These are phyloP conservation scores for Caenorhabditis tropicalis DNA, from an alignment of 1,140 invertebrate species.

Conservation along the genomic window DNA sequence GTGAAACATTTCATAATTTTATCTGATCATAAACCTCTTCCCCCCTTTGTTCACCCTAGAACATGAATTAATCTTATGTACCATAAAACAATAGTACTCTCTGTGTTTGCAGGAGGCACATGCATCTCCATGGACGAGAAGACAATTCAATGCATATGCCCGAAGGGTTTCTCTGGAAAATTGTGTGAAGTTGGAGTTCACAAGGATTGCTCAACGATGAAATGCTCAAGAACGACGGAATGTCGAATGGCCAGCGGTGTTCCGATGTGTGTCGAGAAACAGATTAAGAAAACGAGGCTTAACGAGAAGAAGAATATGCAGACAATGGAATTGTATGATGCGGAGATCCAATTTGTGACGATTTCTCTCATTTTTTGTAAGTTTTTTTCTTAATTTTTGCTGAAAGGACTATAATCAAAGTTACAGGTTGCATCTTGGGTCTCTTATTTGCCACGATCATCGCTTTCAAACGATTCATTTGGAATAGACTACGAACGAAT, in stretches of 20 bases:
- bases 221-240: neutral
- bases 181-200: neutral
- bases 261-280: constrained; percentile 3
- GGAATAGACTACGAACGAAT: neutral
- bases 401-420: too few species aligned
- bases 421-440: neutral
- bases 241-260: neutral
- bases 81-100: constrained; percentile 1
- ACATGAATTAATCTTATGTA: neutral
- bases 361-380: neutral
- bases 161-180: neutral
- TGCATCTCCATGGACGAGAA: constrained; percentile 11
- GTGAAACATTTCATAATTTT: neutral
- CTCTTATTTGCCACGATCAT: neutral
- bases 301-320: neutral
- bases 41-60: too few species aligned
- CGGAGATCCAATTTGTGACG: neutral
- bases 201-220: neutral
- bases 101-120: neutral
- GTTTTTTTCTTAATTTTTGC: neutral
- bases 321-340: neutral
- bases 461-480: neutral
- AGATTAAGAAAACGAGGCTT: neutral
- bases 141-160: constrained; percentile 24
- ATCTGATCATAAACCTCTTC: constrained; percentile 28